phyloP scores from a whole-genome alignment of 2,113 vertebrate genomes.

The Marcusenius ussheri region DNA sequence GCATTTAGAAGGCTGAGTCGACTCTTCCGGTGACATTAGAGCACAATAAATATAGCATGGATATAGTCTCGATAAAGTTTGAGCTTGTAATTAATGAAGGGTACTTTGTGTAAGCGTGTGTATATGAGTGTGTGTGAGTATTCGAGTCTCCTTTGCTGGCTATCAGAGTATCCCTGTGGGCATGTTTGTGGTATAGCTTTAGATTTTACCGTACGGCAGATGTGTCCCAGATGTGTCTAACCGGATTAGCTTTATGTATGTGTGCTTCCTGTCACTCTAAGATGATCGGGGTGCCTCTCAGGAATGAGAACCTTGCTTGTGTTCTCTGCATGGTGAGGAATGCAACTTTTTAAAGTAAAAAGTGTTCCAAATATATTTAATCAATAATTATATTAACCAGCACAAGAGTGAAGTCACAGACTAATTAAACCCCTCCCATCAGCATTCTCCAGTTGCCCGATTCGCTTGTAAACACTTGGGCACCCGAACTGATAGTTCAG shows the following conservation, averaged over 20 bases:
- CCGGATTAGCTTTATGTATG: neutral
- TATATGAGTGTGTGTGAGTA: neutral
- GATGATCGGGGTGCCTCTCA: neutral
- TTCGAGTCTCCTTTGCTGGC: neutral
- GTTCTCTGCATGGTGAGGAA: neutral
- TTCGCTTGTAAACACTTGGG: neutral
- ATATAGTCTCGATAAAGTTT: neutral
- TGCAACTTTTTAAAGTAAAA: neutral
- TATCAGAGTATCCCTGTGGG: neutral
- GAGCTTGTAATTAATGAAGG: neutral
- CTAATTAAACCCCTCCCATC: neutral
- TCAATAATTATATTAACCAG: neutral
- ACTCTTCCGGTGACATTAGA: neutral
- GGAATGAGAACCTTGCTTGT: neutral
- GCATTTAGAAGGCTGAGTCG: neutral
- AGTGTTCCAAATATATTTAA: neutral
- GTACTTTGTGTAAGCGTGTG: neutral
- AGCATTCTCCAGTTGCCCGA: neutral
- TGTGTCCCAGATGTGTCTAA: slow-evolving; percentile 5
- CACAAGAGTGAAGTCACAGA: neutral
- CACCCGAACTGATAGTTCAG: neutral
- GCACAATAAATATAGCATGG: neutral
- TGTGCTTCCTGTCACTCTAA: neutral
- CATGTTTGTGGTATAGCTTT: neutral
- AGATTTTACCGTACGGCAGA: neutral